Evolutionary conservation across 2,113 vertebrate species (phyloP), one percentile per base, ranked within the genome.

Genomic region (Strigops habroptila): DNA sequence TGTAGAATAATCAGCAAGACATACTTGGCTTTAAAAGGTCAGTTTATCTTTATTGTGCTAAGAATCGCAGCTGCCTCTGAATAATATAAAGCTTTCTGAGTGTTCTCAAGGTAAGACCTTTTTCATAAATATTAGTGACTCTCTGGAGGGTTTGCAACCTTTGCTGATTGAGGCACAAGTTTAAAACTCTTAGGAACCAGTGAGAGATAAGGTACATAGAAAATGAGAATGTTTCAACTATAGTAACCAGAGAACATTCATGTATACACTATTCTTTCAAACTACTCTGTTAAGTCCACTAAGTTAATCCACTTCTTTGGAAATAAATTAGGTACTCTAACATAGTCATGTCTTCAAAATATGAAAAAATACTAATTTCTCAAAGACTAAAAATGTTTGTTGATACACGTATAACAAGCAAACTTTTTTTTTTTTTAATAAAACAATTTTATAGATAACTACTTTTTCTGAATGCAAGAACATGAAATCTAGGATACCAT

Each of bases 21-120:
- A 28, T 82, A 67, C 95, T 95, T 96, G 43, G 73, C 86, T 93
- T 81, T 81, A 81, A 95, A 91, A 51, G 48, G 96, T 93, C 82
- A 22, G 41, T 96, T 97, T 89, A 69, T 94, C 90, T 97, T 97
- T 95, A 94, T 75, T 94, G 80, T 37, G 71, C 17, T 85, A 15
- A 89, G 94, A 93, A 96, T 95, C 81, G 91, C 62, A 95, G 75
- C 75, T 91, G 79, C 79, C 81, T 90, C 75, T 67, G 75, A 92
- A 76, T 85, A 89, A 78, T 67, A 95, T 19, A 92, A 93, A 93
- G 35, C 28, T 69, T 91, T 92, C 52, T 51, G 23, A 96, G 41
- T 78, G 13, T 82, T 87, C 68, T 60, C 69, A 62, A 12, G 43
- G 4, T 57, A 64, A 71, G 57, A 44, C 11, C 8, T 75, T 88